Evolutionary conservation across 2,888 invertebrate genomes (phyloP).

Genomic region (Drosophila demipolita): DNA sequence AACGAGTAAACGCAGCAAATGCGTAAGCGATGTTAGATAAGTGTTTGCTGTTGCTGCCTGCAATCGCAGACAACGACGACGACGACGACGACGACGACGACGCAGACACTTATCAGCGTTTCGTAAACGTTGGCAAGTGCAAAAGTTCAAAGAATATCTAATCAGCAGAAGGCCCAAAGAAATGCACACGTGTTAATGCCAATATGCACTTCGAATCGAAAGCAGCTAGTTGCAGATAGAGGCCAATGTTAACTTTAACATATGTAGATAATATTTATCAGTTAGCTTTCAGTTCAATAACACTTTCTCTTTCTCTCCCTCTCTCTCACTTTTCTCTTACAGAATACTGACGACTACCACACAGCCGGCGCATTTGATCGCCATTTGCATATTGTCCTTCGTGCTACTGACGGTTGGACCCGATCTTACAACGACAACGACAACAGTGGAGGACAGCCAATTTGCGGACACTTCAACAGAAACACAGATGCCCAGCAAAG

Average conservation of each 20-base stretch:
- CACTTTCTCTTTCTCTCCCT: neutral
- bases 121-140: constrained; percentile 32
- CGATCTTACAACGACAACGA: constrained; percentile 77
- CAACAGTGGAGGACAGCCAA: constrained; percentile 34
- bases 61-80: neutral
- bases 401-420: constrained; percentile 86
- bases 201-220: constrained; percentile 4
- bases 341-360: constrained; percentile 90
- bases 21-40: constrained; percentile 52
- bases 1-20: constrained; percentile 10
- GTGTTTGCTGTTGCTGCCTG: constrained; percentile 9
- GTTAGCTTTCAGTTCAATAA: constrained; percentile 1
- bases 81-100: no score
- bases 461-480: constrained; percentile 38
- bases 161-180: constrained; percentile 32
- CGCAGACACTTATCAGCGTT: neutral
- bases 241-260: neutral
- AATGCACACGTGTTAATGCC: constrained; percentile 29
- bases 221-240: neutral
- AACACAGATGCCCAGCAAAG: constrained; percentile 21
- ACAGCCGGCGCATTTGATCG: constrained; percentile 92
- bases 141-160: constrained; percentile 58
- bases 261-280: neutral
- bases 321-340: constrained; percentile 61
- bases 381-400: constrained; percentile 87